phyloP scores from a whole-genome alignment of 2,113 vertebrate genomes.

The Cyprinus carpio region DNA sequence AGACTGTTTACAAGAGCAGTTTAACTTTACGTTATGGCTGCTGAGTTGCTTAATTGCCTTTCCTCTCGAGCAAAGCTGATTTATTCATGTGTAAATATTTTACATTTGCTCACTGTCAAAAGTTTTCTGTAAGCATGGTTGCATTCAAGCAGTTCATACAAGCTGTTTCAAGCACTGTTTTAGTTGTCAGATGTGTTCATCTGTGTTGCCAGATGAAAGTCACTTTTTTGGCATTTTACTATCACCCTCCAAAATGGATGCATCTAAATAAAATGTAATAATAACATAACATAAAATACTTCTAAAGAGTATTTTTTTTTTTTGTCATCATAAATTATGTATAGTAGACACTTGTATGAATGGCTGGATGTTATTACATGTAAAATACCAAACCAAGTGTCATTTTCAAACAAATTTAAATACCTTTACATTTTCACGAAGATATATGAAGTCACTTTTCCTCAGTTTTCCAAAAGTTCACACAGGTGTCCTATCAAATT shows the following conservation, averaged over 20 bases:
- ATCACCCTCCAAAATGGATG: neutral
- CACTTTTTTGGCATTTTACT: neutral
- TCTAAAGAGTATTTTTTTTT: too few species aligned
- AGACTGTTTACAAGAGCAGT: conserved; percentile 56
- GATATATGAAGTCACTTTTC: neutral
- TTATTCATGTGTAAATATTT: conserved; percentile 10
- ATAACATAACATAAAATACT: neutral
- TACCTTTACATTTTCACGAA: neutral
- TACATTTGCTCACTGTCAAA: conserved; percentile 5
- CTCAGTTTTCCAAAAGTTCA: neutral
- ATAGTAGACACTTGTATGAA: neutral
- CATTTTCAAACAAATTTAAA: neutral
- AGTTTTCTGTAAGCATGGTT: conserved; percentile 18
- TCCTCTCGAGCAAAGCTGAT: neutral
- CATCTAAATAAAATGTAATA: neutral
- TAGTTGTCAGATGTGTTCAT: neutral
- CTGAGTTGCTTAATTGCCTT: conserved; percentile 28
- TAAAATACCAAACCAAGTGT: neutral
- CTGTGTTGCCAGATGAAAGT: neutral
- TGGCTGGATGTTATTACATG: neutral
- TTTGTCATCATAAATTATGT: neutral
- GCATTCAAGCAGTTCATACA: conserved; percentile 23
- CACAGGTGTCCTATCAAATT: neutral
- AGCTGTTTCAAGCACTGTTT: neutral
- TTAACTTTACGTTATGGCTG: conserved; percentile 42